phyloP scores from a whole-genome alignment of 2,113 vertebrate genomes.

The Labeo catla region DNA sequence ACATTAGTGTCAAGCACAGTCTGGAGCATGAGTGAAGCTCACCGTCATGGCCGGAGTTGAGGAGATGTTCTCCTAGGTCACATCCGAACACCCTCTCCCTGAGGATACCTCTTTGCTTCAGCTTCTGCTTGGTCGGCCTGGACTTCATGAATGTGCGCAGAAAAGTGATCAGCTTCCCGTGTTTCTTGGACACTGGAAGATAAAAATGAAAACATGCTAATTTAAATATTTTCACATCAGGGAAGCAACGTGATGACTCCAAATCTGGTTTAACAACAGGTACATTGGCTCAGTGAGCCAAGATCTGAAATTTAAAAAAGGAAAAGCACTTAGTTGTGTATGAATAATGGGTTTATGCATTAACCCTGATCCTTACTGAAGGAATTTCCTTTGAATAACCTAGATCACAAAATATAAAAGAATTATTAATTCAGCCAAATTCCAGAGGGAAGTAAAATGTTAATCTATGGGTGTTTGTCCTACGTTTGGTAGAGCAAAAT shows the following conservation, averaged over 20 bases:
- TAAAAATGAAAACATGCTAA: background rate
- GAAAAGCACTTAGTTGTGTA: conserved; percentile 30
- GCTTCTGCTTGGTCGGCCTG: conserved; percentile 96
- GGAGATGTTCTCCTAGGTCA: conserved; percentile 96
- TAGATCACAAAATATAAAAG: conserved; percentile 32
- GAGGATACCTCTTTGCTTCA: conserved; percentile 97
- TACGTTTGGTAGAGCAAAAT: conserved; percentile 10
- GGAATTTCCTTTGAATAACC: conserved; percentile 30
- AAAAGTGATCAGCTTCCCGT: conserved; percentile 99
- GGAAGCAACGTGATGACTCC: background rate
- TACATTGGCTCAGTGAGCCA: background rate
- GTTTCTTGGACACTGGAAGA: conserved; percentile 92
- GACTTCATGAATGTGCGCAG: conserved; percentile 99
- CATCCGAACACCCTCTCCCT: conserved; percentile 97
- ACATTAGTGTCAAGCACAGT: conserved; percentile 32
- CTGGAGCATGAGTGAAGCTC: conserved; percentile 58
- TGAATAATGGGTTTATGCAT: conserved; percentile 41
- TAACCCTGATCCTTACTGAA: background rate
- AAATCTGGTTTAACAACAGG: background rate
- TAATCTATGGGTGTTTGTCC: conserved; percentile 8
- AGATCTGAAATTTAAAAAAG: background rate
- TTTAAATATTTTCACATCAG: background rate
- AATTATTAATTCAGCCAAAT: conserved; percentile 17
- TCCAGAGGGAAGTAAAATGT: background rate
- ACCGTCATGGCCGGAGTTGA: conserved; percentile 97